phyloP scores from a whole-genome alignment of 2,797 vertebrate genomes.

The Mus minutoides region DNA sequence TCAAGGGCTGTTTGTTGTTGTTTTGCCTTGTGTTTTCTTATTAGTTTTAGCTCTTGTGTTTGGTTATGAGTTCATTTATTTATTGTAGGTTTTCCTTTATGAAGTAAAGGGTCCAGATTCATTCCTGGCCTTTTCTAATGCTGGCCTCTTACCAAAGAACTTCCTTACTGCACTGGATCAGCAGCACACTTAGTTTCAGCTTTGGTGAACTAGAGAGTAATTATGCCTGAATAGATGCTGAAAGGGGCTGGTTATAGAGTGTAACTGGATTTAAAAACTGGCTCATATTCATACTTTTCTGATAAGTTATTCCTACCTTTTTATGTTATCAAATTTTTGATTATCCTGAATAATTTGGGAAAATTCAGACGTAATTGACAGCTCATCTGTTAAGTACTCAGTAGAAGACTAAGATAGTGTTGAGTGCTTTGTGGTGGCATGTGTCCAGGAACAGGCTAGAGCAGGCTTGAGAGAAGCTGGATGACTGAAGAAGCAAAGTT shows the following conservation, averaged over 20 bases:
- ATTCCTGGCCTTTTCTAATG: background rate
- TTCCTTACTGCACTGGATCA: too few species aligned
- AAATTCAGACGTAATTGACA: background rate
- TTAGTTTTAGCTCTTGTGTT: background rate
- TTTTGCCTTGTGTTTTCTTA: background rate
- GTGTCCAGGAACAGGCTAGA: background rate
- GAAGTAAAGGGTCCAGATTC: background rate
- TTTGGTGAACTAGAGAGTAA: background rate
- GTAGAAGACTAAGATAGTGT: background rate
- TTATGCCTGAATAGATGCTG: background rate
- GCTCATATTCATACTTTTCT: background rate
- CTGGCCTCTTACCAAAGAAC: too few species aligned
- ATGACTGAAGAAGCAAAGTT: background rate
- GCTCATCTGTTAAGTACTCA: background rate
- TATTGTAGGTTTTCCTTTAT: background rate
- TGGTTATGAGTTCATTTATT: constrained; percentile 40
- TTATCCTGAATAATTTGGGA: background rate
- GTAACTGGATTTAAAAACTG: background rate
- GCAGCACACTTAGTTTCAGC: background rate
- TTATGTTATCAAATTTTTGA: background rate
- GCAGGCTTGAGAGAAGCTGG: background rate
- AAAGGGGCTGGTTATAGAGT: background rate
- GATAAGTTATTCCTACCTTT: background rate
- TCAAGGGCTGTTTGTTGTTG: background rate
- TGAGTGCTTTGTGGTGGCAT: background rate